Percentiles rank a stretch among this genome's conserved stretches.
These are phyloP conservation scores for Zosterops japonicus DNA, from an alignment of 2,113 vertebrate genomes.

Conservation along the genomic window DNA sequence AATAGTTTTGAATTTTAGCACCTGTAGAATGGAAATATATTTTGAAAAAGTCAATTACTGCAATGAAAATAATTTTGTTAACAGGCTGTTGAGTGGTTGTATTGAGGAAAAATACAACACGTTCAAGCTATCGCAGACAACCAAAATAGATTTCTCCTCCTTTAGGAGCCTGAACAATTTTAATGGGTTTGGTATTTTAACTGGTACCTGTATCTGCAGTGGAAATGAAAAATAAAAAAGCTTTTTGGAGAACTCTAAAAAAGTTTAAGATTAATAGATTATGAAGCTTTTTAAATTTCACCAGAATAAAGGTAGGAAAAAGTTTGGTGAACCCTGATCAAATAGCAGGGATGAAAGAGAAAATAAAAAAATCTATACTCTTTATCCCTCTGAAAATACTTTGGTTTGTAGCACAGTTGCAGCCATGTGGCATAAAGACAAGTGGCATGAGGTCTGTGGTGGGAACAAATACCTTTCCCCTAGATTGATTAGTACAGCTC, in stretches of 20 bases:
- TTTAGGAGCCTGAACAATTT: neutral
- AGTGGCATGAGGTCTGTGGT: neutral
- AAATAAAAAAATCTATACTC: accelerated
- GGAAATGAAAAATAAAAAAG: neutral
- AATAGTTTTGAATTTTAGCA: neutral
- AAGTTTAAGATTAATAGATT: neutral
- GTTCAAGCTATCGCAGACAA: neutral
- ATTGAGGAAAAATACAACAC: neutral
- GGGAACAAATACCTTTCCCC: neutral
- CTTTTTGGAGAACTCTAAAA: neutral
- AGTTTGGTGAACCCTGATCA: neutral
- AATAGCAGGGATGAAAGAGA: neutral
- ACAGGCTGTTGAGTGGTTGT: neutral
- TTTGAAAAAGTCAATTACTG: neutral
- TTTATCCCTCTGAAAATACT: neutral
- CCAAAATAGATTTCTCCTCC: neutral
- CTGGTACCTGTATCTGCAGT: neutral
- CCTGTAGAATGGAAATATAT: neutral
- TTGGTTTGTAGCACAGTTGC: neutral
- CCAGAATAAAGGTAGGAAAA: neutral
- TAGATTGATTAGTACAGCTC: neutral
- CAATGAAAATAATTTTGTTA: neutral
- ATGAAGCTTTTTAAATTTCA: neutral
- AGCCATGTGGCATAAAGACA: neutral
- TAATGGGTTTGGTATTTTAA: neutral